phyloP scores from a whole-genome alignment of 2,113 vertebrate genomes.

The Phasianus colchicus region DNA sequence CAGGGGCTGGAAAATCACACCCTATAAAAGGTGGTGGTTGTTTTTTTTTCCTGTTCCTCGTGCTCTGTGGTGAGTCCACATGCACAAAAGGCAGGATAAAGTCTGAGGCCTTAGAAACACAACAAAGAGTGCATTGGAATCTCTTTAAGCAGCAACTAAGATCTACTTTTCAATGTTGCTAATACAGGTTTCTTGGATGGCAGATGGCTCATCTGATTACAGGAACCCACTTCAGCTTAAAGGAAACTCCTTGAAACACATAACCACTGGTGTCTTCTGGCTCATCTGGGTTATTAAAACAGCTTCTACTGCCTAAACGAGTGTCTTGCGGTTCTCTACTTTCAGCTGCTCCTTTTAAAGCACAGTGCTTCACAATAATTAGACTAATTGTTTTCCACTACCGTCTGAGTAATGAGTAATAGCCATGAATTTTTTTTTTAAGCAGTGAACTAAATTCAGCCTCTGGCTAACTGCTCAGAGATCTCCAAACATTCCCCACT shows the following conservation, averaged over 20 bases:
- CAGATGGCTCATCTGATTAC: constrained; percentile 42
- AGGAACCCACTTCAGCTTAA: constrained; percentile 18
- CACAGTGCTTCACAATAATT: constrained; percentile 9
- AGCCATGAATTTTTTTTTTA: background rate
- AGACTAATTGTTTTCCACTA: constrained; percentile 56
- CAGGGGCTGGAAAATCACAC: background rate
- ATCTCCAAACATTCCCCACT: background rate
- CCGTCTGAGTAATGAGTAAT: constrained; percentile 4
- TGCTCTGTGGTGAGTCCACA: background rate
- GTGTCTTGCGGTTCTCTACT: constrained; percentile 13
- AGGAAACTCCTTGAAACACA: constrained; percentile 9
- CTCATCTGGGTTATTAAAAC: constrained; percentile 3
- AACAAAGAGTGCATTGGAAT: background rate
- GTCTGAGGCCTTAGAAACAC: background rate
- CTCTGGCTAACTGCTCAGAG: background rate
- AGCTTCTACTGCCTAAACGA: background rate
- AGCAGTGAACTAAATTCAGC: constrained; percentile 11
- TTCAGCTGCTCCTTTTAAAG: constrained; percentile 30
- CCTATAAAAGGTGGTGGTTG: background rate
- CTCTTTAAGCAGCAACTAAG: background rate
- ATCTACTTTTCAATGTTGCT: constrained; percentile 2
- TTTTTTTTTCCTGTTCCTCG: background rate
- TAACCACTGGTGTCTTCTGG: constrained; percentile 28
- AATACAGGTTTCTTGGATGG: background rate
- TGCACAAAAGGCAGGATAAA: background rate